Evolutionary conservation across 1,140 invertebrate species (phyloP).

Genomic region (Chlorops oryzae): DNA sequence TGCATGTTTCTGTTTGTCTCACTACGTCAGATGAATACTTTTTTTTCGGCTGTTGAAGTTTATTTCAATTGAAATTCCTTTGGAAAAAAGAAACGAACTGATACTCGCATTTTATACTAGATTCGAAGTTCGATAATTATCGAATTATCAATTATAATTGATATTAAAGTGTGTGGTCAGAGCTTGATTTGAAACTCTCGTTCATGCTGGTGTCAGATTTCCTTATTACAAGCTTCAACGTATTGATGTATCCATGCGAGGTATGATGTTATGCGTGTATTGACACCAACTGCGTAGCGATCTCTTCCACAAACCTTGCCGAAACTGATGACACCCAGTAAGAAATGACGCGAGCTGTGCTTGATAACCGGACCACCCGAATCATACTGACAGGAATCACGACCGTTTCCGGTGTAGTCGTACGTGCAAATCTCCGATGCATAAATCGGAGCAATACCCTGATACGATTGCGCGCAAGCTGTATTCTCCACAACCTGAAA

Average conservation of each 20-base stretch:
- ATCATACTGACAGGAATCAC: constrained; percentile 41
- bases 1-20: no score
- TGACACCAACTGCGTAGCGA: constrained; percentile 54
- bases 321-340: constrained; percentile 60
- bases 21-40: no score
- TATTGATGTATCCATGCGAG: constrained; percentile 57
- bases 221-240: no score
- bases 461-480: constrained; percentile 27
- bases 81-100: no score
- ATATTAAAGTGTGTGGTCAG: no score
- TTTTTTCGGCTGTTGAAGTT: no score
- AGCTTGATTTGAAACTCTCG: no score
- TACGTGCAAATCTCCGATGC: constrained; percentile 32
- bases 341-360: constrained; percentile 20
- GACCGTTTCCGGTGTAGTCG: constrained; percentile 27
- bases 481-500: constrained; percentile 27
- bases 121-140: no score
- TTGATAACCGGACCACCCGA: constrained; percentile 39
- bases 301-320: constrained; percentile 53
- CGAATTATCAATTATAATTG: no score
- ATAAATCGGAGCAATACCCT: constrained; percentile 20
- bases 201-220: no score
- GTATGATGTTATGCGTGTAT: constrained; percentile 61
- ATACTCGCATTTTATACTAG: no score
- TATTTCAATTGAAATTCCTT: no score